Percentiles rank a stretch among this genome's conserved stretches.
Evolutionary conservation across 2,888 invertebrate genomes (phyloP).

Genomic region (Ypsolopha sequella): DNA sequence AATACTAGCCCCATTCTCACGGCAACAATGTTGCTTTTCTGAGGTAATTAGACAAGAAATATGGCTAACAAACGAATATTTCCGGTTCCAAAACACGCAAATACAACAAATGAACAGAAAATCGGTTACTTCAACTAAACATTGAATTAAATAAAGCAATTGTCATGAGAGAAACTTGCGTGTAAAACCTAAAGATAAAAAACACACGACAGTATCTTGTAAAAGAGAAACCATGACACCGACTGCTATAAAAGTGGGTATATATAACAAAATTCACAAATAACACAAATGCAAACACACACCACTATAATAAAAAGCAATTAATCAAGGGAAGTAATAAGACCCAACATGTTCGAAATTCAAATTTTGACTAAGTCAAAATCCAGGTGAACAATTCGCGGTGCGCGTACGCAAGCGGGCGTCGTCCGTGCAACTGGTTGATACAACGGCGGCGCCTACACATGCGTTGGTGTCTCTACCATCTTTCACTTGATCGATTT

Average conservation of each 20-base stretch:
- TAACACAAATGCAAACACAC: background rate
- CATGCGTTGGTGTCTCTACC: constrained; percentile 12
- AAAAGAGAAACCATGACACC: constrained; percentile 6
- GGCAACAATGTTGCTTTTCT: too few relatives aligned
- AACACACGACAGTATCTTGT: constrained; percentile 29
- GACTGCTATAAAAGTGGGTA: too few relatives aligned
- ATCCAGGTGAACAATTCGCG: constrained; percentile 8
- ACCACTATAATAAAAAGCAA: background rate
- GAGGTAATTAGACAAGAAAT: too few relatives aligned
- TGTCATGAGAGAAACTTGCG: too few relatives aligned
- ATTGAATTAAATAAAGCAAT: too few relatives aligned
- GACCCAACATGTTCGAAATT: background rate
- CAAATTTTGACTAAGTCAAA: background rate
- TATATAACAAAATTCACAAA: background rate
- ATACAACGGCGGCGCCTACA: constrained; percentile 25
- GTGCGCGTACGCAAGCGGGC: constrained; percentile 43
- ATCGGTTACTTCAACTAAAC: too few relatives aligned
- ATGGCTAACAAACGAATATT: too few relatives aligned
- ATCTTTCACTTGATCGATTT: constrained; percentile 51
- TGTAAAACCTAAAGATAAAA: constrained; percentile 20
- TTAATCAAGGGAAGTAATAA: background rate
- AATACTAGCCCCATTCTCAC: too few relatives aligned
- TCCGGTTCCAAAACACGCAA: too few relatives aligned
- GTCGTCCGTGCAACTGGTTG: constrained; percentile 41
- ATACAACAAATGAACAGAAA: too few relatives aligned